Evolutionary conservation across 1,140 invertebrate species (phyloP).

Genomic region (Cecropterus lyciades): DNA sequence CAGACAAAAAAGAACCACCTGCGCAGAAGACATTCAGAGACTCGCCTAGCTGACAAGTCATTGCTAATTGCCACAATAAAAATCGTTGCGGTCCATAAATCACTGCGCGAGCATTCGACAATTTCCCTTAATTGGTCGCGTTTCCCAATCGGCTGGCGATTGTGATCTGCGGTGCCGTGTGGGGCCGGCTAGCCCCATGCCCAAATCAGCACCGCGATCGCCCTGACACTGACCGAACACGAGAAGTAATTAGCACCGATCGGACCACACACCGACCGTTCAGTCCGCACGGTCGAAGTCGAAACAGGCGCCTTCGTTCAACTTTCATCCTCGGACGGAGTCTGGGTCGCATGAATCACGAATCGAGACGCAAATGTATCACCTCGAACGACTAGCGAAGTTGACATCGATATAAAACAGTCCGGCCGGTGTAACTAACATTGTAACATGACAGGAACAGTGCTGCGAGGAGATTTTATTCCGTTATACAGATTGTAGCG

Average conservation of each 20-base stretch:
- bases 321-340: constrained; percentile 58
- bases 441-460: constrained; percentile 62
- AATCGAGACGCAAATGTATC: constrained; percentile 36
- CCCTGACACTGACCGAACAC: constrained; percentile 64
- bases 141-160: constrained; percentile 61
- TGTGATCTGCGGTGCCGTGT: constrained; percentile 57
- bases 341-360: constrained; percentile 49
- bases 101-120: constrained; percentile 58
- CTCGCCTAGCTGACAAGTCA: constrained; percentile 37
- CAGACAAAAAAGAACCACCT: constrained; percentile 27
- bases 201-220: constrained; percentile 52
- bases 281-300: constrained; percentile 9
- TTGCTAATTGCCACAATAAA: constrained; percentile 59
- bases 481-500: constrained; percentile 55
- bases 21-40: constrained; percentile 32
- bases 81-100: constrained; percentile 59
- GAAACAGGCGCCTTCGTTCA: constrained; percentile 38
- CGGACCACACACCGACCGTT: constrained; percentile 57
- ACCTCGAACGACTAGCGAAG: constrained; percentile 33
- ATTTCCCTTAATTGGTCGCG: constrained; percentile 71
- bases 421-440: constrained; percentile 54
- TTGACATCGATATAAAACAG: constrained; percentile 60
- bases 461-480: constrained; percentile 51
- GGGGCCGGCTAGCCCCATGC: constrained; percentile 45
- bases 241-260: constrained; percentile 63